These are phyloP conservation scores for Chloroclysta siterata DNA, from an alignment of 2,888 invertebrate species.

Conservation along the genomic window DNA sequence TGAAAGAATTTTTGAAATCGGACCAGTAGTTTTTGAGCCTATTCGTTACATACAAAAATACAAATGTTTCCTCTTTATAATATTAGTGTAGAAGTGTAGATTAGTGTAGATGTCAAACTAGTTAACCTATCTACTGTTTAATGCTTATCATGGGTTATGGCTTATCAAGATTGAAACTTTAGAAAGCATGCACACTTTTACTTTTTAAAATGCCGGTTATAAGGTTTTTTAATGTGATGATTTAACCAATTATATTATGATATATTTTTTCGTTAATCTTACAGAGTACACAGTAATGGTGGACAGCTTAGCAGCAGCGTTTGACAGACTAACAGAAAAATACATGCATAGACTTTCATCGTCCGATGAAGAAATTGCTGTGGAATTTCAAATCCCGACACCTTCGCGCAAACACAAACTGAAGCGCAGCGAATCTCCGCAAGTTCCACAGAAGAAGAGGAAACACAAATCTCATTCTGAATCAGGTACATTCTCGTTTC, in stretches of 20 bases:
- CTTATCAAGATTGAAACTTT: no score
- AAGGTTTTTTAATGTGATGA: no score
- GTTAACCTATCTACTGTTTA: no score
- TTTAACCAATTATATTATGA: background rate
- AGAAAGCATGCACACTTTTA: no score
- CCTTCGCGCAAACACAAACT: constrained; percentile 77
- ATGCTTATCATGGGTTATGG: no score
- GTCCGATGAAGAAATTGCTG: constrained; percentile 91
- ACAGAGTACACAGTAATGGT: constrained; percentile 95
- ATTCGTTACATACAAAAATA: no score
- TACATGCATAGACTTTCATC: constrained; percentile 92
- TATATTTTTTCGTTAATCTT: constrained; percentile 37
- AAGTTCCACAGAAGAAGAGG: constrained; percentile 65
- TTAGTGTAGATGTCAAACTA: no score
- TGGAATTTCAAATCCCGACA: constrained; percentile 86
- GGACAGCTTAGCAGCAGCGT: constrained; percentile 91
- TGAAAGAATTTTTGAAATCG: no score
- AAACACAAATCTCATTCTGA: constrained; percentile 74
- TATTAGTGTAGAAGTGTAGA: no score
- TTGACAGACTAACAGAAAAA: constrained; percentile 92
- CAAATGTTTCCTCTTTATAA: no score
- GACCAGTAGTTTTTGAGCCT: no score
- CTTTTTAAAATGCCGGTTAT: no score
- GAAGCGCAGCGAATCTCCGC: constrained; percentile 69
- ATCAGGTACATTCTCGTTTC: constrained; percentile 45